Evolutionary conservation across 2,888 invertebrate genomes (phyloP).

Genomic region (Thysanoteuthis rhombus): DNA sequence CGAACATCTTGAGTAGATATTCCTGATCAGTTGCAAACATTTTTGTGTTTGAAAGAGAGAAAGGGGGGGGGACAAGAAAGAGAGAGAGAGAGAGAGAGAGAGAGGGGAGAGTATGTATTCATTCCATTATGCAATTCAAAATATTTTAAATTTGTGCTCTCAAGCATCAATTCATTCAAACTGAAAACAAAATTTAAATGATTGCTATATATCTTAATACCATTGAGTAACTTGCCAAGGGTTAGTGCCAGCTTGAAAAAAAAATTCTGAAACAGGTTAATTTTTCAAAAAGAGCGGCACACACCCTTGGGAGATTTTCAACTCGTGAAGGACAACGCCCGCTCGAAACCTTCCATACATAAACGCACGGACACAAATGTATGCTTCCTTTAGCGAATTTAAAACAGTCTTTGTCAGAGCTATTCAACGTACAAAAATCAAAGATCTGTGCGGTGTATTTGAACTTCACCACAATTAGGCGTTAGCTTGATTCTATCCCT

Average conservation of each 20-base stretch:
- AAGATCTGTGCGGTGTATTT: neutral
- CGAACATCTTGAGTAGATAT: too few species aligned
- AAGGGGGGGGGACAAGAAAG: too few species aligned
- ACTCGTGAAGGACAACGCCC: neutral
- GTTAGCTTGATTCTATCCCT: neutral
- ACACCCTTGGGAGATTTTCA: neutral
- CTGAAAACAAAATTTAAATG: too few species aligned
- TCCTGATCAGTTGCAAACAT: too few species aligned
- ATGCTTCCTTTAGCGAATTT: neutral
- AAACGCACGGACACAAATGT: neutral
- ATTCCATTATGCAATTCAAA: too few species aligned
- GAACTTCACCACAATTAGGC: neutral
- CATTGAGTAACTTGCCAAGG: too few species aligned
- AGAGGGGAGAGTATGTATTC: too few species aligned
- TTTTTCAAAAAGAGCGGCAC: neutral
- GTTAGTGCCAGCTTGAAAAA: neutral
- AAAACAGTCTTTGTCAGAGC: neutral
- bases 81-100: too few species aligned
- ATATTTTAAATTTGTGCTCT: too few species aligned
- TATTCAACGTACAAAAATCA: neutral
- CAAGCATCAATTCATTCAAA: too few species aligned
- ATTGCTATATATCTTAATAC: too few species aligned
- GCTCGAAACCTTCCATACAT: neutral
- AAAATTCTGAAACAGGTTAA: neutral
- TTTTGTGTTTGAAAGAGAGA: too few species aligned